These are phyloP conservation scores for Dicycla oo DNA, from an alignment of 2,888 invertebrate genomes.

Conservation along the genomic window DNA sequence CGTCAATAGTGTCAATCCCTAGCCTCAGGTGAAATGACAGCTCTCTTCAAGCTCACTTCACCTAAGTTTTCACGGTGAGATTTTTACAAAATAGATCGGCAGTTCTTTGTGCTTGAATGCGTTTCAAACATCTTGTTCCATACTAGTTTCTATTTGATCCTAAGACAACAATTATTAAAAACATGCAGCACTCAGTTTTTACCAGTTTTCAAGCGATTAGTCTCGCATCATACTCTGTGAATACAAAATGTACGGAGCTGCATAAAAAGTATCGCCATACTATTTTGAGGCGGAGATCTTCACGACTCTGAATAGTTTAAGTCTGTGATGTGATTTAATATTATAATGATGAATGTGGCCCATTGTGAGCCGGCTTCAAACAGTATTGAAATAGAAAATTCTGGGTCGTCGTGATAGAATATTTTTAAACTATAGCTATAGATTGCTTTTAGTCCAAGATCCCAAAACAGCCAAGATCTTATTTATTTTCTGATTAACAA, in stretches of 20 bases:
- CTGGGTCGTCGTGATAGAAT: not conserved
- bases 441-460: no score
- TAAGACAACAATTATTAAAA: constrained; percentile 17
- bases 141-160: not conserved
- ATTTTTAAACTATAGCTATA: no score
- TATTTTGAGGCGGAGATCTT: constrained; percentile 45
- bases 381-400: constrained; percentile 5
- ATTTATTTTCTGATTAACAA: no score
- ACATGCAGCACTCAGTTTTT: constrained; percentile 16
- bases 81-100: no score
- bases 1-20: no score
- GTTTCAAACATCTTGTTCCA: not conserved
- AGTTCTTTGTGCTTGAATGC: no score
- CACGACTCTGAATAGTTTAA: constrained; percentile 51
- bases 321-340: constrained; percentile 37
- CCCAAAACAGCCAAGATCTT: no score
- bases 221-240: constrained; percentile 44
- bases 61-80: no score
- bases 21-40: no score
- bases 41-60: no score
- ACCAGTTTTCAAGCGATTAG: constrained; percentile 46
- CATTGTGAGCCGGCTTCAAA: constrained; percentile 12
- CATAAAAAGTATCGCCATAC: constrained; percentile 40
- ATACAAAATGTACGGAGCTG: constrained; percentile 43
- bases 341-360: constrained; percentile 35